phyloP scores from a whole-genome alignment of 1,140 invertebrate species.

The Aphaenogaster rudis region DNA sequence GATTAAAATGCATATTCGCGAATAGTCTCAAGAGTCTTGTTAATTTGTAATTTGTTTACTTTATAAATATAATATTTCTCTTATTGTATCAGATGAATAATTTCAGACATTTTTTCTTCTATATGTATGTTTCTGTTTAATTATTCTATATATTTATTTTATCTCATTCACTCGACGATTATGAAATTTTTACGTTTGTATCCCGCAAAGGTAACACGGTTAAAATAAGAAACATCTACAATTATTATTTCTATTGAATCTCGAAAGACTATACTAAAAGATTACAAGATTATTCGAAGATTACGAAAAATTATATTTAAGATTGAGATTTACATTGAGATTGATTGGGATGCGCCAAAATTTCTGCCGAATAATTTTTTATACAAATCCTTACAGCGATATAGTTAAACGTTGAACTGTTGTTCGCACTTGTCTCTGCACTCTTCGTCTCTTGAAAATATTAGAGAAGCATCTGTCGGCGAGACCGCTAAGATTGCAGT shows the following conservation, averaged over 20 bases:
- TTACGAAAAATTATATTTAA: neutral
- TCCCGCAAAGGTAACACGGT: neutral
- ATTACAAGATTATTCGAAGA: constrained; percentile 3
- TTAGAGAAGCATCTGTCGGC: neutral
- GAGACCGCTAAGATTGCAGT: neutral
- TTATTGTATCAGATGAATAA: neutral
- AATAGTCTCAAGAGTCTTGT: neutral
- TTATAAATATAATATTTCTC: constrained; percentile 6
- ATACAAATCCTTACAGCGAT: neutral
- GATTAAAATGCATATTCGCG: neutral
- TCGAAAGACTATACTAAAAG: neutral
- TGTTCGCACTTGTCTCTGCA: neutral
- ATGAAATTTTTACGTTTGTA: neutral
- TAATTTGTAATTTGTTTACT: neutral
- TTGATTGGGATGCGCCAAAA: neutral
- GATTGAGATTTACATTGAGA: neutral
- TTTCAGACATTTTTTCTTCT: neutral
- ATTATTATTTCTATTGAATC: neutral
- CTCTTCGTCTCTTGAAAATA: constrained; percentile 3
- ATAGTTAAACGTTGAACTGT: neutral
- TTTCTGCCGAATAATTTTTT: neutral
- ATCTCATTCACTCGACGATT: neutral
- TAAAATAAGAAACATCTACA: neutral
- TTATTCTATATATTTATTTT: neutral
- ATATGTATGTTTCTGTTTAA: neutral